Evolutionary conservation across 2,113 vertebrate genomes (phyloP).

Genomic region (Candoia aspera): DNA sequence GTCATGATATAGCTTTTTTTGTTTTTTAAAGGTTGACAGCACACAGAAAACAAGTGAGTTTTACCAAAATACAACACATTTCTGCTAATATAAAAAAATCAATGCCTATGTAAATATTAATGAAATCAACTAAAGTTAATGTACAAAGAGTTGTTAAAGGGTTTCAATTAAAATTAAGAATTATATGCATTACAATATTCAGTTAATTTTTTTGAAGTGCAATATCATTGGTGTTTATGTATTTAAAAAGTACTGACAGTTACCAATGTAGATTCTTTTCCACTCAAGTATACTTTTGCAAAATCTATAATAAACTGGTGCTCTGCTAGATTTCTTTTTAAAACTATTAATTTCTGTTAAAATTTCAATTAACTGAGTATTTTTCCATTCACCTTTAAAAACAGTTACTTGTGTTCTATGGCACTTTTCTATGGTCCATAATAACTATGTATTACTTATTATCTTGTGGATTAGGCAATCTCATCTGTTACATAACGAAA

Average conservation of each 20-base stretch:
- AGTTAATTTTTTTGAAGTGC: constrained; percentile 76
- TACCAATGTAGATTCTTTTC: constrained; percentile 54
- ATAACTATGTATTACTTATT: constrained; percentile 73
- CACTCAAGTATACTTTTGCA: constrained; percentile 47
- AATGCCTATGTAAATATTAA: constrained; percentile 80
- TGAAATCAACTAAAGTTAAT: constrained; percentile 78
- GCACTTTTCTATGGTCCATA: constrained; percentile 87
- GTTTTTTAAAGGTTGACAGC: constrained; percentile 75
- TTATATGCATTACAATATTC: constrained; percentile 76
- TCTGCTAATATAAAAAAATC: constrained; percentile 78
- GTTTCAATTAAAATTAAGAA: constrained; percentile 79
- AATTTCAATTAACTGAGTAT: constrained; percentile 72
- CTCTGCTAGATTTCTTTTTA: constrained; percentile 66
- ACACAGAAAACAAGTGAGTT: constrained; percentile 77
- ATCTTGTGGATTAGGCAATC: constrained; percentile 66
- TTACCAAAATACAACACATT: constrained; percentile 83
- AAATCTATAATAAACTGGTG: constrained; percentile 61
- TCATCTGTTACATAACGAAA: constrained; percentile 70
- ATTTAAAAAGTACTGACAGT: constrained; percentile 69
- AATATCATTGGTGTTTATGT: constrained; percentile 71
- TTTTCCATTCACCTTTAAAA: constrained; percentile 72
- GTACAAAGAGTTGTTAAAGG: constrained; percentile 84
- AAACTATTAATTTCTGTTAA: constrained; percentile 66
- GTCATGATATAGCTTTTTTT: constrained; percentile 72
- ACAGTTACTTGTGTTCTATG: constrained; percentile 93